Evolutionary conservation across 2,888 invertebrate species (phyloP).

Genomic region (Lepidochrysops patricia): DNA sequence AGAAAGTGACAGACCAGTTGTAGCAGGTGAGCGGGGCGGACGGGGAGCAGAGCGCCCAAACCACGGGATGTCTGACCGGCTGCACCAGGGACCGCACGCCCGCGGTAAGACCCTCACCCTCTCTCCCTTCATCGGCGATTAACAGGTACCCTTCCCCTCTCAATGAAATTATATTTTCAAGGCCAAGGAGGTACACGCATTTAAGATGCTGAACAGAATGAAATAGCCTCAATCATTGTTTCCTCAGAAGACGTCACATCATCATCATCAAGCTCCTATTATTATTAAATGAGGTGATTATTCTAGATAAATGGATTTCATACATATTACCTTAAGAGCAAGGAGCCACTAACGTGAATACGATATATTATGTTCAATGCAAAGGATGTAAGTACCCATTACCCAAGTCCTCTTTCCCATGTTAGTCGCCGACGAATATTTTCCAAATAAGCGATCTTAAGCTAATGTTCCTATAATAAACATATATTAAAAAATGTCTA

Average conservation of each 20-base stretch:
- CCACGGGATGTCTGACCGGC: conserved; percentile 81
- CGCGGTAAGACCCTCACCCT: conserved; percentile 76
- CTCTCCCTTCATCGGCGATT: conserved; percentile 25
- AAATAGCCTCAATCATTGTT: no score
- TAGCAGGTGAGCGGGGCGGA: conserved; percentile 69
- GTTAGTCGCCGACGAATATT: conserved; percentile 6
- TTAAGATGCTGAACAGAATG: no score
- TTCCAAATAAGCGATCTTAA: not conserved
- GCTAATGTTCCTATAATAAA: conserved; percentile 7
- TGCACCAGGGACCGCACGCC: conserved; percentile 84
- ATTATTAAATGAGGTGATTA: no score
- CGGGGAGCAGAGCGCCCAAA: conserved; percentile 67
- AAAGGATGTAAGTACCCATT: not conserved
- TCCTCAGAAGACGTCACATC: no score
- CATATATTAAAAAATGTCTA: not conserved
- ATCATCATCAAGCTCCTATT: no score
- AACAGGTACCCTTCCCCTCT: not conserved
- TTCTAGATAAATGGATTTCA: no score
- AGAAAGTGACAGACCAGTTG: conserved; percentile 57
- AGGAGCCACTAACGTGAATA: no score
- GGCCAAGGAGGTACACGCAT: no score
- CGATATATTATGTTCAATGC: no score
- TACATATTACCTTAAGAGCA: no score
- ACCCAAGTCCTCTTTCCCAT: not conserved
- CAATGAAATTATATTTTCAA: no score